A percentile compares a stretch with the other conserved stretches of the same genome.
phyloP scores from a whole-genome alignment of 2,113 vertebrate species.

The Panthera leo region DNA sequence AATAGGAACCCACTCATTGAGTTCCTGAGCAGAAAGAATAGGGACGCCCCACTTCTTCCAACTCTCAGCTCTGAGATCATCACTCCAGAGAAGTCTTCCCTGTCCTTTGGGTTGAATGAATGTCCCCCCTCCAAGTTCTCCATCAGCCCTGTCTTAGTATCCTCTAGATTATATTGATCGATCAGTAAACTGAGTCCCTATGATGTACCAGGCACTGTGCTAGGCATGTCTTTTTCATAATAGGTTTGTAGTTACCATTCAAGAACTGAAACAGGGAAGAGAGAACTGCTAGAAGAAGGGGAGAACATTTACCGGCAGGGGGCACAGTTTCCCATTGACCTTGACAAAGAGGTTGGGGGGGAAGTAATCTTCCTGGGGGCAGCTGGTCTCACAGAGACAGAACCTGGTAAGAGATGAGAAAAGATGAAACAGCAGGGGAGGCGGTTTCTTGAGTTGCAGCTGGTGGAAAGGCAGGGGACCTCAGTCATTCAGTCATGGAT shows the following conservation, averaged over 20 bases:
- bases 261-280: not conserved
- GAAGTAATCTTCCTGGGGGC: constrained; percentile 88
- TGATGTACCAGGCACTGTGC: not conserved
- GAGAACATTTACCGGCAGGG: constrained; percentile 83
- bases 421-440: not conserved
- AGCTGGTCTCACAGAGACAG: constrained; percentile 89
- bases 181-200: not conserved
- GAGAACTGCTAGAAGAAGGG: not conserved
- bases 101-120: not conserved
- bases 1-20: not conserved
- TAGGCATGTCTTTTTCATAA: not conserved
- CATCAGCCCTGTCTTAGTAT: not conserved
- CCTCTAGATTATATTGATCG: not conserved
- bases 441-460: not conserved
- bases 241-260: not conserved
- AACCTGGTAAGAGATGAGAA: constrained; percentile 79
- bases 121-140: not conserved
- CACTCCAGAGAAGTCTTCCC: not conserved
- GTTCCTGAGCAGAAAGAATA: not conserved
- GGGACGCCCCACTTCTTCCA: not conserved
- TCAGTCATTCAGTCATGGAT: not conserved
- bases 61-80: not conserved
- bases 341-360: constrained; percentile 89
- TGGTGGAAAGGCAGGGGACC: not conserved
- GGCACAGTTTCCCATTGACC: constrained; percentile 88